These are phyloP conservation scores for Garrulus glandarius DNA, from an alignment of 2,797 vertebrate species.

Conservation along the genomic window DNA sequence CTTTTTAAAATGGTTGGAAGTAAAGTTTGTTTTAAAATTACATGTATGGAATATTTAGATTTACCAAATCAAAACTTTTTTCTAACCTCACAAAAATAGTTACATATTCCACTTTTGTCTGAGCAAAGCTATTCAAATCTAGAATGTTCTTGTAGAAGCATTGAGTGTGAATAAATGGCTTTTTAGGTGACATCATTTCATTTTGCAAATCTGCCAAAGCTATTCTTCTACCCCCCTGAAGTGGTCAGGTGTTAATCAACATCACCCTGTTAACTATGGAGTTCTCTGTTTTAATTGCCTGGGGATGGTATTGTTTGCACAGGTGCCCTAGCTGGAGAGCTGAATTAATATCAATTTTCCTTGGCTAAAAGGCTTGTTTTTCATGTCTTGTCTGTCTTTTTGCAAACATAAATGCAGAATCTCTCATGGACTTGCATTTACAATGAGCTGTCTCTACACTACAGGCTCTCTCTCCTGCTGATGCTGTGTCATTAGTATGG, in stretches of 20 bases:
- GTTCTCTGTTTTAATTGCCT: not conserved
- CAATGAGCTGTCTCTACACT: not conserved
- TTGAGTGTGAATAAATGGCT: not conserved
- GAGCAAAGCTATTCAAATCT: not conserved
- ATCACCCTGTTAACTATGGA: not conserved
- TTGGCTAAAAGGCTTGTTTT: constrained; percentile 35
- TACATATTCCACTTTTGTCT: not conserved
- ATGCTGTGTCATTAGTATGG: not conserved
- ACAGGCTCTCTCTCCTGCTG: not conserved
- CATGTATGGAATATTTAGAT: not conserved
- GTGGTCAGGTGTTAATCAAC: constrained; percentile 20
- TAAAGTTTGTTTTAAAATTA: not conserved
- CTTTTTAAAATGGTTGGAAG: not conserved
- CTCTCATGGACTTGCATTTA: not conserved
- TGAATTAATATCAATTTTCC: constrained; percentile 38
- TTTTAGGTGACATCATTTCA: not conserved
- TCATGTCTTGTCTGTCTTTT: not conserved
- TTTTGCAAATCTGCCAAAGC: not conserved
- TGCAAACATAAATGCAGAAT: not conserved
- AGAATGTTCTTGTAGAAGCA: not conserved
- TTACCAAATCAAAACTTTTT: not conserved
- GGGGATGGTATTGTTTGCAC: constrained; percentile 13
- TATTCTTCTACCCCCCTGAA: not conserved
- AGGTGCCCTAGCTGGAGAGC: not conserved
- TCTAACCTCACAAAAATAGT: not conserved